Evolutionary conservation across 2,113 vertebrate species (phyloP), one percentile per base, ranked within the genome.

Genomic region (Apistogramma diplotaenia): DNA sequence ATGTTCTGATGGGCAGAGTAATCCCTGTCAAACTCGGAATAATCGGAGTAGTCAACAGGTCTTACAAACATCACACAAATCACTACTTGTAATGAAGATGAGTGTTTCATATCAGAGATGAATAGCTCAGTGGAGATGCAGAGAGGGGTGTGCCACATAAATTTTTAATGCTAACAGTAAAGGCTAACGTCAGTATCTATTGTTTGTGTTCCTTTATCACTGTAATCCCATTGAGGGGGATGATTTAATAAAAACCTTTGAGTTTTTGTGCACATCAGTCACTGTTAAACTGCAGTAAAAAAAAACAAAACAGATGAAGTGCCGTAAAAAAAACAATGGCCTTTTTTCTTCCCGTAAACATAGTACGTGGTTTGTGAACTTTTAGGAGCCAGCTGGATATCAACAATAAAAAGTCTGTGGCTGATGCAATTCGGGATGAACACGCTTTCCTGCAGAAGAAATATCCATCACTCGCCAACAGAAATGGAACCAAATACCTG

Each of bases 11-110:
- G 97, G 98, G 98, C 90, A 94, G 98, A 91, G 98, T 99, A 85
- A 99, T 99, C 89, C 98, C 98, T 10, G 98, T 99, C 74, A 99
- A 99, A 89, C 97, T 99, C 89, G 98, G 98, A 79, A 97, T 99
- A 79, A 99, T 99, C 46, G 98, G 98, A 85, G 96, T 99, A 10
- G 98, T 99, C 76, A 99, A 99, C 95, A 98, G 98, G 98, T 99
- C 27, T 77, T 15, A 6, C 10, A 57, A 12, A 12, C 60, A 51
- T 72, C 6, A 61, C 29, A 58, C 8, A 6, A 58, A 53, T 16
- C 29, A 35, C 57, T 27, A 49, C 23, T 85, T 11, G 33, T 37
- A 71, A 58, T 37, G 54, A 49, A 71, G 18, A 35, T 65, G 43
- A 81, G 46, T 33, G 6, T 70, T 70, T 70, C 16, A 51, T 51